phyloP scores from a whole-genome alignment of 2,888 invertebrate species.

The Siphlonurus alternatus region DNA sequence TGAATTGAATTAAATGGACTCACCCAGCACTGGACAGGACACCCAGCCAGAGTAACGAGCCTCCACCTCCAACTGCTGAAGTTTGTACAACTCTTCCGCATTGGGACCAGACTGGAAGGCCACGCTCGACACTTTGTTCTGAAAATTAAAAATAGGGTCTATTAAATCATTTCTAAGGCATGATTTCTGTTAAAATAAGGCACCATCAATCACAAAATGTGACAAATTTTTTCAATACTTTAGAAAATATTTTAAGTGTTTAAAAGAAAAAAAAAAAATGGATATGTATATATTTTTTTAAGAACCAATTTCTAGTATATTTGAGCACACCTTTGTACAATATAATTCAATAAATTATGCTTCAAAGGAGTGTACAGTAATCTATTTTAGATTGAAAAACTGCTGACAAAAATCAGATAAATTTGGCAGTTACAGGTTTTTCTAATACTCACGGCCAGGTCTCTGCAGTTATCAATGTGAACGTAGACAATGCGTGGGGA shows the following conservation, averaged over 20 bases:
- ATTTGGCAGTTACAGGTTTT: too few species aligned
- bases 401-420: too few species aligned
- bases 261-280: too few species aligned
- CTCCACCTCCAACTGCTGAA: conserved; percentile 74
- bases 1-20: too few species aligned
- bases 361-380: too few species aligned
- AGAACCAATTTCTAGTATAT: too few species aligned
- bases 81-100: conserved; percentile 60
- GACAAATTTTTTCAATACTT: too few species aligned
- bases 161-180: background rate
- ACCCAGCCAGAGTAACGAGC: conserved; percentile 79
- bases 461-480: conserved; percentile 88
- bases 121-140: conserved; percentile 79
- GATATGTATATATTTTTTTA: too few species aligned
- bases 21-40: conserved; percentile 62
- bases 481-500: conserved; percentile 62
- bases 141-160: conserved; percentile 21
- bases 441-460: conserved; percentile 62
- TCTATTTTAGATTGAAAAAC: too few species aligned
- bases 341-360: too few species aligned
- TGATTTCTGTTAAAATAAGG: conserved; percentile 8
- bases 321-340: too few species aligned
- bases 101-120: conserved; percentile 73
- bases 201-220: conserved; percentile 4
- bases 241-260: too few species aligned